Conservation (phyloP, 2,113 vertebrate species). For the Mesitornis unicolor region DNA sequence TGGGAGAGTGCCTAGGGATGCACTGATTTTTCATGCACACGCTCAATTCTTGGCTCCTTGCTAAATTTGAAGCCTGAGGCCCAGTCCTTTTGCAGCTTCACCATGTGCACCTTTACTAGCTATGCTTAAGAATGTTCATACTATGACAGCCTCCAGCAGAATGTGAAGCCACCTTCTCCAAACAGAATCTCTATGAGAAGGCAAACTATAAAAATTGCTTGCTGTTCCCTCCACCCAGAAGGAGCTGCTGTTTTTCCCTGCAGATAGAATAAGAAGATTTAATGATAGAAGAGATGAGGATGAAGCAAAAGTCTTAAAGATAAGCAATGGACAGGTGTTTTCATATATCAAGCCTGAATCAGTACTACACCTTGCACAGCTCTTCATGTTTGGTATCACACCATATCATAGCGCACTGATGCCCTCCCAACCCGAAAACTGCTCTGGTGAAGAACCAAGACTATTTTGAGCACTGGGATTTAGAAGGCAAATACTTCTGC, state of each 20-base stretch:
- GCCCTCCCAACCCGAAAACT: background rate
- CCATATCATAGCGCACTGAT: background rate
- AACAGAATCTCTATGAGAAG: background rate
- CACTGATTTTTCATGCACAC: background rate
- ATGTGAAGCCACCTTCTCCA: background rate
- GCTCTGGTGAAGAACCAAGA: background rate
- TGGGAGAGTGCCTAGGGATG: background rate
- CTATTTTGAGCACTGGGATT: background rate
- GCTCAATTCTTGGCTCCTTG: background rate
- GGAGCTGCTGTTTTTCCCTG: background rate
- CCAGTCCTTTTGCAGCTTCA: background rate
- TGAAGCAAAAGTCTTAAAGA: background rate
- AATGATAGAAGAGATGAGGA: background rate
- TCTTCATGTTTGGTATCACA: background rate
- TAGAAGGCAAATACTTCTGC: background rate
- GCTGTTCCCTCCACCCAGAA: background rate
- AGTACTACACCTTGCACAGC: background rate
- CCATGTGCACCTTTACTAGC: background rate
- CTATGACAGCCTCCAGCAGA: background rate
- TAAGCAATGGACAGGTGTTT: background rate
- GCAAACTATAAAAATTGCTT: background rate
- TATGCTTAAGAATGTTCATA: background rate
- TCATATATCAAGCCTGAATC: background rate
- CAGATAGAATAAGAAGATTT: background rate
- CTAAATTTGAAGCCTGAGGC: background rate